Conservation (phyloP, 2,113 vertebrate genomes). For the Labeo rohita region DNA sequence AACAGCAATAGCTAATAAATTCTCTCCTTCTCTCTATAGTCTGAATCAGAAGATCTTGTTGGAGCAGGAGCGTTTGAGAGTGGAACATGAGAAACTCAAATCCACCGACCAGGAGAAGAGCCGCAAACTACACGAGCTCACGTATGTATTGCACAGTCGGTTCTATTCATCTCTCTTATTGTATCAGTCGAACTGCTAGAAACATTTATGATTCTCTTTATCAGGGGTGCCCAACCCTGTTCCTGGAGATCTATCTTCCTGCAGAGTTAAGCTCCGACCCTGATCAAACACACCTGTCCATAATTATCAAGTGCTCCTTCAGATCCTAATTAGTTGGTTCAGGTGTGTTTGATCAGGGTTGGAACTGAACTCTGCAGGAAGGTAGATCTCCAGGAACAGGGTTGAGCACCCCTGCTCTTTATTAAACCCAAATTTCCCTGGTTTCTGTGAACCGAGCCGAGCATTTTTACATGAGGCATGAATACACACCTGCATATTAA, state of each 20-base stretch:
- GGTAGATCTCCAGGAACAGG: too few relatives aligned
- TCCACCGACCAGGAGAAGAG: constrained; percentile 94
- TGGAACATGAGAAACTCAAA: constrained; percentile 95
- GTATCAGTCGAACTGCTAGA: neutral
- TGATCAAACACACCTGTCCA: too few relatives aligned
- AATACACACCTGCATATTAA: neutral
- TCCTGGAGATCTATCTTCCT: too few relatives aligned
- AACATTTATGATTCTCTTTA: neutral
- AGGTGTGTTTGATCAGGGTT: too few relatives aligned
- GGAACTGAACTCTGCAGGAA: too few relatives aligned
- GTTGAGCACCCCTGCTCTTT: too few relatives aligned
- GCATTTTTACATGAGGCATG: neutral
- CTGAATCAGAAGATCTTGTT: constrained; percentile 98
- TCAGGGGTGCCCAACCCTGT: too few relatives aligned
- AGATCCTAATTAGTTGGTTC: too few relatives aligned
- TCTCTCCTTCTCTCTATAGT: constrained; percentile 68
- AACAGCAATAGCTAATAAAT: neutral
- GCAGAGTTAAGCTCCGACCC: too few relatives aligned
- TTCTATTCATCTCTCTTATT: neutral
- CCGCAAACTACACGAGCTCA: constrained; percentile 93
- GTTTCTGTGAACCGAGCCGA: neutral
- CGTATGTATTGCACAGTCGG: constrained; percentile 76
- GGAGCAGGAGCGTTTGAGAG: constrained; percentile 91
- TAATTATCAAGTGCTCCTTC: too few relatives aligned
- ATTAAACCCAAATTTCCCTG: neutral